Evolutionary conservation across 2,113 vertebrate species (phyloP), one percentile per base, ranked within the genome.

Genomic region (Glaucomys volans): DNA sequence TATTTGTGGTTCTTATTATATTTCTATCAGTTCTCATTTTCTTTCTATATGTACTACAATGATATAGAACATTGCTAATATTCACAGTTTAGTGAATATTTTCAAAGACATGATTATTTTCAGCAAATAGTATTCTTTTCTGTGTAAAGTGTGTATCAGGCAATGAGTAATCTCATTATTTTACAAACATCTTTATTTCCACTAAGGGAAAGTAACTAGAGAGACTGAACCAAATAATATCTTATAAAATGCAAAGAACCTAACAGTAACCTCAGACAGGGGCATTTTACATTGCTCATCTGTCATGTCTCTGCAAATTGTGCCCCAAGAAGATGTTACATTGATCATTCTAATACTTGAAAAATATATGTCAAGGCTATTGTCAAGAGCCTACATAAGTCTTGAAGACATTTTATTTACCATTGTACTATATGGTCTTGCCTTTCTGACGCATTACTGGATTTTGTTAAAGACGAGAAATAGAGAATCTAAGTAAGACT

Each of bases 321-420:
- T 89, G 30, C 89, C 94, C 75, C 90, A 72, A 95, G 62, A 96
- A 97, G 75, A 95, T 57, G 74, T 14, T 94, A 44, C 54, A 94
- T 96, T 97, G 97, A 97, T 98, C 69, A 93, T 97, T 96, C 94
- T 90, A 97, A 97, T 97, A 96, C 74, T 94, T 96, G 87, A 97
- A 97, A 96, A 87, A 81, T 93, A 96, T 94, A 93, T 96, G 87
- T 91, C 47, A 91, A 50, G 57, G 26, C 52, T 95, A 96, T 44
- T 89, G n/a, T 97, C 93, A 96, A 96, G 90, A 69, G 93, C 93
- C 42, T 81, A 87, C 10, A 8, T 74, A 89, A 94, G 79, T 97
- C 96, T 97, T 74, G 28, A 96, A 94, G 91, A 83, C 97, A 93
- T 92, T 92, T 93, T 96, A 97, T 97, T 97, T 97, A 91, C 59